A percentile compares a stretch with the other conserved stretches of the same genome.
phyloP scores from a whole-genome alignment of 2,797 vertebrate genomes.

The Ceyx erithaca region DNA sequence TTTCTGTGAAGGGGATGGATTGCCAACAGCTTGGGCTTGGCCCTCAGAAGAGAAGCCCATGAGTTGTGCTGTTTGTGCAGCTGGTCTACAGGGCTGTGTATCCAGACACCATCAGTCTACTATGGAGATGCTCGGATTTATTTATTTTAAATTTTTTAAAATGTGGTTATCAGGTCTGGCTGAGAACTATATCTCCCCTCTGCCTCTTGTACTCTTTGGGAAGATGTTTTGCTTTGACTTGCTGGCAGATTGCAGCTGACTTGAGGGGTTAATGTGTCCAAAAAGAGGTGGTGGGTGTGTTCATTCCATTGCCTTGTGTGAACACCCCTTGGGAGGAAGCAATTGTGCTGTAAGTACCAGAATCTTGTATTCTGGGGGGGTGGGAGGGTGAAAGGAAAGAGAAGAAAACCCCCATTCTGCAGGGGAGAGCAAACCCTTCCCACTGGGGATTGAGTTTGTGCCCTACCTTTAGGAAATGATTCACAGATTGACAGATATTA shows the following conservation, averaged over 20 bases:
- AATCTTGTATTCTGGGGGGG: not conserved
- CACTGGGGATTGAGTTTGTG: not conserved
- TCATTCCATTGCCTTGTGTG: not conserved
- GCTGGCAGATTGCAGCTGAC: not conserved
- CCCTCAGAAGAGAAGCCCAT: not conserved
- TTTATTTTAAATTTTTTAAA: not conserved
- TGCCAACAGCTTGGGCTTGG: not conserved
- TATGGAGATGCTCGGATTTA: not conserved
- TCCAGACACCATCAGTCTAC: not conserved
- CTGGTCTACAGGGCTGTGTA: not conserved
- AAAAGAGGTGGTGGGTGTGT: not conserved
- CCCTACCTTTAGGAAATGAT: not conserved
- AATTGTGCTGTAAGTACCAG: not conserved
- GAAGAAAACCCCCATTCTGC: not conserved
- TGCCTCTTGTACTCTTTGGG: not conserved
- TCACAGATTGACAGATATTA: too few relatives aligned
- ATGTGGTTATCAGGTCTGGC: not conserved
- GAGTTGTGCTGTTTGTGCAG: not conserved
- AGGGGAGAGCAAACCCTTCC: fast-evolving
- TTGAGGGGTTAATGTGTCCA: not conserved
- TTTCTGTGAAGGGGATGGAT: not conserved
- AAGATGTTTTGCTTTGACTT: not conserved
- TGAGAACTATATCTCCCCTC: not conserved
- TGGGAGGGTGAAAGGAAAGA: not conserved
- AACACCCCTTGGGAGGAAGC: not conserved